Base-by-base conservation (phyloP, 2,797 vertebrate species). In the Myiothlypis coronata region DNA sequence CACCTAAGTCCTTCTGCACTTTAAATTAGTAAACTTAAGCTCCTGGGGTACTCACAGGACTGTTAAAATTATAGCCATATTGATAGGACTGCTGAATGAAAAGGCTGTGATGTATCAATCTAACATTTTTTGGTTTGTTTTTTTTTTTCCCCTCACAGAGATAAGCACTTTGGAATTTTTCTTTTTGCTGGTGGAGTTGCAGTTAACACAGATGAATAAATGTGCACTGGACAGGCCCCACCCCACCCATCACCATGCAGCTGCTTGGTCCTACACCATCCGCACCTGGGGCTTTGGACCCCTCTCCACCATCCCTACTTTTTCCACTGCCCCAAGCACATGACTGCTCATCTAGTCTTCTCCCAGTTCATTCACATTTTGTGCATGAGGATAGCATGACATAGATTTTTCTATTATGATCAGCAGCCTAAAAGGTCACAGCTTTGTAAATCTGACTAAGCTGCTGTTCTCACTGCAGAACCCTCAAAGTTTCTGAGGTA, bases 141-240 rank as follows among this genome's bases (percentile, higher is more conserved):
- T 26, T 53, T 26, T 53, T 43, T 10, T 1, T 2, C 1, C 8
- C 7, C 8, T 37, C 35, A 11, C 12, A 21, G 12, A 35, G 27
- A 57, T 8, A 67, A 67, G 35, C 5, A 32, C 9, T 50, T 90
- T 23, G 23, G 20, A 21, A 56, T 84, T 63, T 16, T 63, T 18
- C 16, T 50, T 59, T 50, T 17, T 79, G 18, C 24, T 49, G 23
- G 15, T 3, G 5, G 32, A 65, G 9, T 1, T 77, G 46, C 46
- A 61, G 21, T 64, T 83, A 70, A 74, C 17, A 56, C 26, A 77
- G 32, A 57, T 49, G 22, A 78, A 21, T 6, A 27, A 61, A 53
- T 5, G 12, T 26, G 43, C 5, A 10, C 8, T 21, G 28, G 18
- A 44, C 14, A 18, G 19, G 30, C 30, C 41, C 19, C 19, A 11